Conservation (phyloP, 2,113 vertebrate genomes). For the Pelodiscus sinensis region DNA sequence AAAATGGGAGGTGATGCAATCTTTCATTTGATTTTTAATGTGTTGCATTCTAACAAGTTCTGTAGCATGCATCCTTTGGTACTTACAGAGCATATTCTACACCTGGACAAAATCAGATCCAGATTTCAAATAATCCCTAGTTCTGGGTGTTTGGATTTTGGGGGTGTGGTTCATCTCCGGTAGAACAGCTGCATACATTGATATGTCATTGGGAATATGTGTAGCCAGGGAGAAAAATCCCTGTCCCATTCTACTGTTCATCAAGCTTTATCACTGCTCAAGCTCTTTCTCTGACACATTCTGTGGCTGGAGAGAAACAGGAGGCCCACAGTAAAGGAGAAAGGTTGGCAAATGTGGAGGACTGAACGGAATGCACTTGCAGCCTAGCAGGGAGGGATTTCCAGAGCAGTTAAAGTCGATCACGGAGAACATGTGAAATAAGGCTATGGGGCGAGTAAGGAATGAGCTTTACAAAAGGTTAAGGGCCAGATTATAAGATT, state of each 20-base stretch:
- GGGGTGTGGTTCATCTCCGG: conserved; percentile 12
- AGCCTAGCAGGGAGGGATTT: background rate
- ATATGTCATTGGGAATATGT: conserved; percentile 53
- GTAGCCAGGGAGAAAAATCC: conserved; percentile 50
- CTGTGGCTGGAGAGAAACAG: background rate
- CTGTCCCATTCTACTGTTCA: conserved; percentile 40
- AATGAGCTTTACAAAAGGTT: background rate
- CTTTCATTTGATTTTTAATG: background rate
- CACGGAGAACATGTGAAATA: background rate
- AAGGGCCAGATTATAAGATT: background rate
- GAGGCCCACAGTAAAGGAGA: background rate
- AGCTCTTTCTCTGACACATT: conserved; percentile 26
- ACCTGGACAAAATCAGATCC: background rate
- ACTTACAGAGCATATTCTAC: background rate
- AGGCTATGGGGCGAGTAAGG: background rate
- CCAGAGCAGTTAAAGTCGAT: background rate
- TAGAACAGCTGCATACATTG: conserved; percentile 3
- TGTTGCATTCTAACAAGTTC: background rate
- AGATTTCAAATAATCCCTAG: background rate
- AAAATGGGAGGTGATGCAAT: background rate
- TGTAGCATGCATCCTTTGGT: background rate
- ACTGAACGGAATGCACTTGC: background rate
- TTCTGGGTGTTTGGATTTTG: conserved; percentile 29
- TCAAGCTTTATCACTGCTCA: conserved; percentile 55
- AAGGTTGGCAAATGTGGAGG: accelerated